Evolutionary conservation across 2,113 vertebrate species (phyloP).

Genomic region (Nesogale talazaci): DNA sequence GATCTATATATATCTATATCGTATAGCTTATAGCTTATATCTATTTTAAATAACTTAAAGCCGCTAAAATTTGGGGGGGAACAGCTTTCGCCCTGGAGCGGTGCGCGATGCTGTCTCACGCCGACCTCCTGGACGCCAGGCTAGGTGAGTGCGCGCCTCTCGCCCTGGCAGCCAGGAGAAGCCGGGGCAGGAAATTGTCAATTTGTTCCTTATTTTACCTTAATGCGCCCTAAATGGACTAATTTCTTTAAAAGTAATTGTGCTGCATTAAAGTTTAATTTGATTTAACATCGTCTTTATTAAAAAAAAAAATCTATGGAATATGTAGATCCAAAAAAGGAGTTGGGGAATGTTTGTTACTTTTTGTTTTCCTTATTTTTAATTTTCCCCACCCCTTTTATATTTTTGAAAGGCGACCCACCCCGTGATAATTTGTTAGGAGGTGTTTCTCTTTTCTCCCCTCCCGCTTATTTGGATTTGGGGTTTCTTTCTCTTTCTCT

Average conservation of each 20-base stretch:
- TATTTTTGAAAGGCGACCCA: constrained; percentile 38
- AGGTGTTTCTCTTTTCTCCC: not conserved
- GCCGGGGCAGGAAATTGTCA: constrained; percentile 92
- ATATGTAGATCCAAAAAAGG: constrained; percentile 81
- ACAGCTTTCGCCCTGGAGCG: constrained; percentile 95
- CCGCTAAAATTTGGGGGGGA: constrained; percentile 94
- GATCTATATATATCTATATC: constrained; percentile 92
- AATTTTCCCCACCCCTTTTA: not conserved
- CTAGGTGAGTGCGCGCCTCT: constrained; percentile 96
- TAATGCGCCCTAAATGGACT: constrained; percentile 94
- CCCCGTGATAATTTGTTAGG: constrained; percentile 72
- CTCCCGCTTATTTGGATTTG: constrained; percentile 56
- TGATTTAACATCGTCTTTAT: constrained; percentile 91
- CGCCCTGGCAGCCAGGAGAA: constrained; percentile 80
- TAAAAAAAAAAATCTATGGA: constrained; percentile 84
- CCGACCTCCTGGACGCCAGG: constrained; percentile 99
- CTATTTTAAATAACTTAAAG: constrained; percentile 96
- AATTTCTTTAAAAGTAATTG: constrained; percentile 98
- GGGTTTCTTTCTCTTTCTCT: constrained; percentile 12
- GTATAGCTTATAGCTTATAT: constrained; percentile 88
- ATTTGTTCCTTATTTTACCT: constrained; percentile 95
- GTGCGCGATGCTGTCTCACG: constrained; percentile 99
- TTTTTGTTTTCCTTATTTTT: constrained; percentile 70
- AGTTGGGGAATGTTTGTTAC: constrained; percentile 72
- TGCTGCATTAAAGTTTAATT: constrained; percentile 96